Base-by-base conservation (phyloP, 2,797 vertebrate species). In the Acomys russatus region DNA sequence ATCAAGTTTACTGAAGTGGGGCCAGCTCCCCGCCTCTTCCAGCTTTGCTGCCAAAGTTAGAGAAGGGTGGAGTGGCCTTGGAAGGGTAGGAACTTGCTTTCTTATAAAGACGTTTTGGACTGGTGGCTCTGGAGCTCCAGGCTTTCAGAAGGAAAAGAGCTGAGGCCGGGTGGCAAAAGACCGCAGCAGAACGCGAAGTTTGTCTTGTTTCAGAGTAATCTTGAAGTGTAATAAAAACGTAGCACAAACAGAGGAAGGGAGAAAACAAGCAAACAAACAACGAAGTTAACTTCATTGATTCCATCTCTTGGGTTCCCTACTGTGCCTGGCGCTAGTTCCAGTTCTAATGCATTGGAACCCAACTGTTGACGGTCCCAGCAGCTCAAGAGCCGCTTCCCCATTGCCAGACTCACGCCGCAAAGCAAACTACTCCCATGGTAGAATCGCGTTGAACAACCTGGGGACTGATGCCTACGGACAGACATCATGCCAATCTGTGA, bases 61-160 rank as follows among this genome's bases (percentile, higher is more conserved):
- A 97, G 91, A 92, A 82, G 96, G 95, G 92, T 94, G 97, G 97
- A 87, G 94, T 96, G 95, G 77, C 95, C 96, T 96, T 91, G 91
- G 90, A 73, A 96, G 96, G 96, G 94, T 89, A 88, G 49, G 76
- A 77, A 73, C 92, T 92, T 84, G 89, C 92, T 93, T 96, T 97
- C 94, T 83, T 96, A 91, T 84, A 94, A 96, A 96, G 96, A 94
- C 85, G 83, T 83, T 89, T 83, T 85, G 73, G 78, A 87, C 90
- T 33, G 66, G 64, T 63, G 88, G 11, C 54, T 95, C 64, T 17
- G 33, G 71, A 82, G 68, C 9, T 33, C 74, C 71, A 95, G 88
- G 70, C 96, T 97, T 97, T 92, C 77, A 66, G 90, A 88, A 96
- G 86, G 35, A 95, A 82, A 68, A 59, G 54, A 92, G 20, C 66